phyloP scores from a whole-genome alignment of 2,797 vertebrate species.

The Sardinella longiceps region DNA sequence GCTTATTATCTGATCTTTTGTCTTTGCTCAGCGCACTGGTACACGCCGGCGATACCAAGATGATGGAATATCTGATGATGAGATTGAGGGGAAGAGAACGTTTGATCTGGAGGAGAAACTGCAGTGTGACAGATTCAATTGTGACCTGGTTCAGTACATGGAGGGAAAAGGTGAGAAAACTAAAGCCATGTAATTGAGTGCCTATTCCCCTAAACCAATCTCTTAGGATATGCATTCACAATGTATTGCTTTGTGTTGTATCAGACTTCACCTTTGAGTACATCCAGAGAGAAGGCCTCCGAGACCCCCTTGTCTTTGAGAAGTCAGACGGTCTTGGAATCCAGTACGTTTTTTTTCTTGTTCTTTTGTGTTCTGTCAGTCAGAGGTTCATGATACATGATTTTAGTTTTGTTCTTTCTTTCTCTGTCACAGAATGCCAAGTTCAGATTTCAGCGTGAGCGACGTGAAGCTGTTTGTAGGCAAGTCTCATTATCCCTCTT shows the following conservation, averaged over 20 bases:
- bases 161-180: conserved; percentile 88
- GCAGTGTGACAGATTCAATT: conserved; percentile 82
- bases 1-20: conserved; percentile 47
- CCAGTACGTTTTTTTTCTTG: conserved; percentile 78
- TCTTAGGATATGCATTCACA: background rate
- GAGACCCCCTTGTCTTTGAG: conserved; percentile 92
- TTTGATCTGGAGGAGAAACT: conserved; percentile 97
- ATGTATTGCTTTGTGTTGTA: conserved; percentile 28
- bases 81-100: conserved; percentile 95
- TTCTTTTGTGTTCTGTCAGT: background rate
- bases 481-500: conserved; percentile 63
- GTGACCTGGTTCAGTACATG: conserved; percentile 86
- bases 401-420: background rate
- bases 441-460: conserved; percentile 90
- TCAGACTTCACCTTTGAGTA: conserved; percentile 96
- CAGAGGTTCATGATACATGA: background rate
- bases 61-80: conserved; percentile 96
- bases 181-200: background rate
- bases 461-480: conserved; percentile 94
- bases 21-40: conserved; percentile 80
- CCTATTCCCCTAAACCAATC: background rate
- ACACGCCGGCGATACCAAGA: conserved; percentile 94
- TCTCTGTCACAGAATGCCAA: conserved; percentile 84
- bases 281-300: conserved; percentile 92
- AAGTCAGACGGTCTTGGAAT: conserved; percentile 90